Base-by-base conservation (phyloP, 1,140 invertebrate genomes). In the Acromyrmex heyeri region DNA sequence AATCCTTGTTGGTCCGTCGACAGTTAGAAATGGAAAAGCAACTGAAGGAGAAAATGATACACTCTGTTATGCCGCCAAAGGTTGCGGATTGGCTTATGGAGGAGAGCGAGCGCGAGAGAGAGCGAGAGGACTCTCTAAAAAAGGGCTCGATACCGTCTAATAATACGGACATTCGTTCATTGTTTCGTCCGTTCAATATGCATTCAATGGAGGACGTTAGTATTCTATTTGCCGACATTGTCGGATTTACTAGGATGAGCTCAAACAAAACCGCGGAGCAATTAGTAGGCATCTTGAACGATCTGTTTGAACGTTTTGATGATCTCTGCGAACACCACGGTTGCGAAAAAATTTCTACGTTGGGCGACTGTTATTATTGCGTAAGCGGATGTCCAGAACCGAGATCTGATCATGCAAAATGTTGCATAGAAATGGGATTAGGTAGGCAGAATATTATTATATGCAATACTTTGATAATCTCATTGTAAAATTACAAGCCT, bases 221-320 rank as follows among this genome's bases (percentile, higher is more conserved):
- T 94, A 99, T 99, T 91, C 94, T 99, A n/a, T 99, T 99, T 94
- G 99, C 99, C 48, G 99, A 99, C 94, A 99, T 99, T 92, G 99
- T 99, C 24, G 99, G 99, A 6, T 99, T 99, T 94, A 99, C 99
- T 0, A 98, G 97, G 92, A 99, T 99, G 99, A 98, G 98, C 67
- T 99, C 98, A 62, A 99, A 99, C 87, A 99, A 99, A 96, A 97
- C 97, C 95, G 97, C 99, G 72, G 98, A 98, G 91, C 97, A 98
- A 94, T 95, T 98, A 53, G 98, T 98, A 3, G 97, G 97, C 87
- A 98, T 99, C 86, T 96, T 99, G 2, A 99, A 99, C 94, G 98
- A 99, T 95, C 95, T 99, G 38, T 99, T 99, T 95, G 99, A 99
- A 92, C 96, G 99, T 78, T 99, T 99, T 95, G 99, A 99, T 93